Base-by-base conservation (phyloP, 2,888 invertebrate species). In the Volucella inanis region DNA sequence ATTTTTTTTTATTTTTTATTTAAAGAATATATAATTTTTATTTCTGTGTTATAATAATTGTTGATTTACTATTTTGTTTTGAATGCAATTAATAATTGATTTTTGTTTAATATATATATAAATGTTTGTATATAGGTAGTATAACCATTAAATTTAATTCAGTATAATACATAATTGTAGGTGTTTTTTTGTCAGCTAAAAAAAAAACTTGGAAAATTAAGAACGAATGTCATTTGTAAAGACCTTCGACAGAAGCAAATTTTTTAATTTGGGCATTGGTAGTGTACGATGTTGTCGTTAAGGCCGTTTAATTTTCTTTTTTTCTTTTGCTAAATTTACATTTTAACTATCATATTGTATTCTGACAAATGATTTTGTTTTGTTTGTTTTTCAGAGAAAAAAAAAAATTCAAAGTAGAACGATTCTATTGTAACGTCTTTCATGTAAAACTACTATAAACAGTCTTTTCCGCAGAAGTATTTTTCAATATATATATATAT, bases 381-480 rank as follows among this genome's bases (percentile, higher is more conserved):
- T 14, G 10, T 41, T 49, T 54, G 11, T 38, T 65, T 67, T 38
- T 50, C 52, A 62, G 61, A 50, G 52, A 54, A 10, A 45, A 55
- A 47, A 22, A 15, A 55, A 39, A 18, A 41, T 22, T 45, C 54
- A 62, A 49, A 70, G 45, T 18, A 70, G 41, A 78, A 15, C 61
- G 14, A 80, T 71, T 76, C 71, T 65, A 75, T 75, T 52, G 77
- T 65, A 77, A 77, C 11, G 71, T 65, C 52, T 84, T 61, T 70
- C 71, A 67, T 84, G 84, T 84, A 84, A 84, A 84, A 84, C 71
- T 84, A 84, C 84, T 84, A 79, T 84, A 71, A 84, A 84, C 84
- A 84, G 84, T 84, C 84, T 84, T 84, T 75, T 84, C 84, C 84
- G 71, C 84, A 75, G 80, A 84, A 84, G 64, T 80, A 84, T 84